These are phyloP conservation scores for Maniola hyperantus DNA, from an alignment of 2,888 invertebrate genomes.

Conservation along the genomic window DNA sequence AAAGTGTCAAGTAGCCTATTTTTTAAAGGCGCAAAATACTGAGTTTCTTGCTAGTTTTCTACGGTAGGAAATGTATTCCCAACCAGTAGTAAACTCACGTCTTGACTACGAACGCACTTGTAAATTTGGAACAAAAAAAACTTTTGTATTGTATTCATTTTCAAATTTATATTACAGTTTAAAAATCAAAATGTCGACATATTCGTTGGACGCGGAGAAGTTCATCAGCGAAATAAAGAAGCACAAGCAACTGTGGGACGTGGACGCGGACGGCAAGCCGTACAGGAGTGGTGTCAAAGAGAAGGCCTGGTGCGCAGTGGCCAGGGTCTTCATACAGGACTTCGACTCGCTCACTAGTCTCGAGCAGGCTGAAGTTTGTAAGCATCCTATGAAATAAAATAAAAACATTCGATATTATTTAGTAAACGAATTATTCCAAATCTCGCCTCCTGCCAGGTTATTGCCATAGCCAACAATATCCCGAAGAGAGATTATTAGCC, in stretches of 20 bases:
- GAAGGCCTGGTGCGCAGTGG: conserved; percentile 61
- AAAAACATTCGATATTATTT: no score
- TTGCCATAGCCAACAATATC: no score
- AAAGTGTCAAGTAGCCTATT: not conserved
- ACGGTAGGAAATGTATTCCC: no score
- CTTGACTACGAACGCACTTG: no score
- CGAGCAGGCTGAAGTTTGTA: conserved; percentile 63
- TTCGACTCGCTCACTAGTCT: conserved; percentile 55
- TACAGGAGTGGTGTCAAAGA: conserved; percentile 51
- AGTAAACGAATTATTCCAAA: no score
- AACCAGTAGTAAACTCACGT: no score
- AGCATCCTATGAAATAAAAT: conserved; percentile 45
- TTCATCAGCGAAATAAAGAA: conserved; percentile 69
- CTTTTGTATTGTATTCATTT: no score
- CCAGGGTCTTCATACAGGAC: conserved; percentile 57
- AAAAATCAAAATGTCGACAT: conserved; percentile 44
- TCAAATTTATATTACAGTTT: not conserved
- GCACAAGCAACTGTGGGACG: conserved; percentile 63
- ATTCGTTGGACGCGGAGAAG: conserved; percentile 58
- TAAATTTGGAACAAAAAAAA: no score
- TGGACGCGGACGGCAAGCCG: conserved; percentile 54
- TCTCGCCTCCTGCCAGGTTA: no score
- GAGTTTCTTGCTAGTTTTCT: no score
- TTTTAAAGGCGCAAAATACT: no score
- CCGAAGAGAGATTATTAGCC: no score